Base-by-base conservation (phyloP, 2,113 vertebrate genomes). In the Hucho hucho region DNA sequence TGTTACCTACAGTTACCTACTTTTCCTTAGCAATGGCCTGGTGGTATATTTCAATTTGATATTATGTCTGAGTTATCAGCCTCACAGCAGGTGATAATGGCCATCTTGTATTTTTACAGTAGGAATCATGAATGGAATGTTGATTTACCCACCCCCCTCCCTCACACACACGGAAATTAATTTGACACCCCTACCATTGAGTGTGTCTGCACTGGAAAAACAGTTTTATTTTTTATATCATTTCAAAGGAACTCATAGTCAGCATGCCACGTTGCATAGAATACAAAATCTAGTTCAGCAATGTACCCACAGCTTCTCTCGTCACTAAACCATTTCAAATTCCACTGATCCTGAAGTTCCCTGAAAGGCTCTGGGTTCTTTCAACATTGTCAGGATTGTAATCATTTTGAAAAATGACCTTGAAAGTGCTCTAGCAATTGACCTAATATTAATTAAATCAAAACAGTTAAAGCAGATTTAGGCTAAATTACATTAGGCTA, bases 121-220 rank as follows among this genome's bases (percentile, higher is more conserved):
- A 72, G 68, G 75, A 75, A 82, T 84, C 80, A 86, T 75, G 81
- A 85, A 79, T 76, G 85, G 85, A 89, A 89, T 81, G 78, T 87
- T 86, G 83, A 86, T 12, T 43, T 32, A 6, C 29, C 1, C 29
- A 0, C 29, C 37, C 0, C 37, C 7, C 37, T 9, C 9, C 7
- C 37, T 0, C 9, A 6, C 6, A 6, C 32, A 11, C 37, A 43
- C 37, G 84, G 84, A 89, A 88, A 87, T 84, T 83, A 86, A 53
- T 16, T 3, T 53, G 49, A 4, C 75, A 91, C 83, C 79, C 82
- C 81, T 84, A 89, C 84, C 81, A 75, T 49, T 24, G 69, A 83
- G 74, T 74, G 83, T 86, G 83, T 81, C 74, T 85, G 75, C 84
- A 76, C 73, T 87, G 80, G 87, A 86, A 87, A 89, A 86, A 37